Conservation (phyloP, 2,888 invertebrate genomes). For the Diadegma fenestrale region DNA sequence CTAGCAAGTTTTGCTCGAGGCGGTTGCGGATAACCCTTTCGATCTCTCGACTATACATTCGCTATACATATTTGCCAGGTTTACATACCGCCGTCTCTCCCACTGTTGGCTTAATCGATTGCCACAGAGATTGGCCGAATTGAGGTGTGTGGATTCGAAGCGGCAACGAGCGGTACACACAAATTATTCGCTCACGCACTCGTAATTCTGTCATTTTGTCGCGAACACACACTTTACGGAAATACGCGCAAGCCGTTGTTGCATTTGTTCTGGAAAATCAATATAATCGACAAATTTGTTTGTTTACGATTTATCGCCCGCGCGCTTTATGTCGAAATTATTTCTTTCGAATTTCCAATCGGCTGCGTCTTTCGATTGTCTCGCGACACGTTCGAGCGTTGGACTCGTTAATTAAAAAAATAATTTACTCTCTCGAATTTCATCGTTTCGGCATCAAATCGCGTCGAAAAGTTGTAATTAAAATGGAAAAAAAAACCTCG, state of each 20-base stretch:
- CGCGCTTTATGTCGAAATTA: neutral
- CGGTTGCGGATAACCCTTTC: constrained; percentile 1
- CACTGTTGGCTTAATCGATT: constrained; percentile 43
- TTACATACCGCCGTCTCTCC: neutral
- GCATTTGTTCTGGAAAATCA: neutral
- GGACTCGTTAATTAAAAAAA: neutral
- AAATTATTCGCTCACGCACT: constrained; percentile 18
- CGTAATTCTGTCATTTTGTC: constrained; percentile 12
- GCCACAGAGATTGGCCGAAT: constrained; percentile 18
- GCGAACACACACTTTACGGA: neutral
- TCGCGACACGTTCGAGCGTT: neutral
- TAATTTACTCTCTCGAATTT: no score
- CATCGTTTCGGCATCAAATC: no score
- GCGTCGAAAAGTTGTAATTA: no score
- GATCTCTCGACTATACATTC: neutral
- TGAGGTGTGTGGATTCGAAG: constrained; percentile 10
- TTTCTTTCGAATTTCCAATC: neutral
- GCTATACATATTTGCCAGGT: neutral
- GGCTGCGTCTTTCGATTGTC: neutral
- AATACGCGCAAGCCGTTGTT: neutral
- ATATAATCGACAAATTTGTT: neutral
- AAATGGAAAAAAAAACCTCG: no score
- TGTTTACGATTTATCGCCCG: neutral
- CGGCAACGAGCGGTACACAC: constrained; percentile 31
- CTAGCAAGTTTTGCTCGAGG: neutral